Conservation (phyloP, 2,113 vertebrate genomes). For the Amphiprion ocellaris region DNA sequence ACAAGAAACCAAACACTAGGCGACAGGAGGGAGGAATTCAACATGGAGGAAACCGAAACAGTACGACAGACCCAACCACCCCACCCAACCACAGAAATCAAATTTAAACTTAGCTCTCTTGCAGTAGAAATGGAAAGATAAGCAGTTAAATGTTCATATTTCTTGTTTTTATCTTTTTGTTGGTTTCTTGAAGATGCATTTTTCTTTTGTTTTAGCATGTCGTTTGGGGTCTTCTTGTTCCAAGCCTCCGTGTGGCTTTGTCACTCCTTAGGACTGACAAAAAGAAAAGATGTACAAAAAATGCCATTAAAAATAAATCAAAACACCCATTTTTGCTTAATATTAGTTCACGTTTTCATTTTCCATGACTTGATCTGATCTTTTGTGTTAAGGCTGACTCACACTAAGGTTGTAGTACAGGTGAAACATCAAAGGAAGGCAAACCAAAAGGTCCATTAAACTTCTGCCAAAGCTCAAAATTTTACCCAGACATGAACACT, state of each 20-base stretch:
- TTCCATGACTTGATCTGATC: no score
- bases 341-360: no score
- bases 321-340: no score
- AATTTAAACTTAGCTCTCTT: constrained; percentile 69
- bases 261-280: constrained; percentile 56
- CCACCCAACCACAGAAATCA: constrained; percentile 58
- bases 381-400: no score
- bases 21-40: constrained; percentile 57
- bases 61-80: constrained; percentile 44
- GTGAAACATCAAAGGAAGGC: no score
- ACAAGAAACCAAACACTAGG: not conserved
- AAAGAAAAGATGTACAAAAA: not conserved
- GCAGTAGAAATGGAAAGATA: constrained; percentile 79
- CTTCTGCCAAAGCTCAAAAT: no score
- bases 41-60: constrained; percentile 51
- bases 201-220: constrained; percentile 70
- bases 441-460: no score
- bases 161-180: constrained; percentile 69
- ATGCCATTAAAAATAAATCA: not conserved
- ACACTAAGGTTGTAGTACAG: no score
- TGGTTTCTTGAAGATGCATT: constrained; percentile 74
- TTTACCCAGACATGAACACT: no score
- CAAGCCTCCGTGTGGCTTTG: constrained; percentile 61
- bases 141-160: constrained; percentile 79
- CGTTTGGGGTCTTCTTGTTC: constrained; percentile 75